A percentile compares a stretch with the other conserved stretches of the same genome.
Evolutionary conservation across 2,113 vertebrate species (phyloP).

Genomic region (Columbina picui): DNA sequence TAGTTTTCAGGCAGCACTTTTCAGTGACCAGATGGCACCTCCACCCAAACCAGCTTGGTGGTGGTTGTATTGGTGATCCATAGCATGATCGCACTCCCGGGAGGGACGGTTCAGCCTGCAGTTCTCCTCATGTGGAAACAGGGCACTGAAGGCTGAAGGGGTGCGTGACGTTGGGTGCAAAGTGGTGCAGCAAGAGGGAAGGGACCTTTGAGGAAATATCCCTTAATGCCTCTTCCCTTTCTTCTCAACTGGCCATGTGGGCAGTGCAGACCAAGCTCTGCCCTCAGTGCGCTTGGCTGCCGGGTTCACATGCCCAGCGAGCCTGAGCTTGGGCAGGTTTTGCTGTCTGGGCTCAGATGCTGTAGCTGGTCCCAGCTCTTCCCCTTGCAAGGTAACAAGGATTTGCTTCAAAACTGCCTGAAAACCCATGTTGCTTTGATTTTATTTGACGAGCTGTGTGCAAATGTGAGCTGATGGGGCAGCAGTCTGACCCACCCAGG

Average conservation of each 20-base stretch:
- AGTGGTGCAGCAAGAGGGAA: neutral
- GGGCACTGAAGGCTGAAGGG: neutral
- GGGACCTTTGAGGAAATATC: neutral
- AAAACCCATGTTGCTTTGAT: neutral
- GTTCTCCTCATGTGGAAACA: neutral
- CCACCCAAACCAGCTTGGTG: neutral
- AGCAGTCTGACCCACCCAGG: neutral
- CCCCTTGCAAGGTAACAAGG: neutral
- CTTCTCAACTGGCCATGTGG: fast-evolving
- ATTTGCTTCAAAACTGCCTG: neutral
- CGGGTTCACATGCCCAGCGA: fast-evolving
- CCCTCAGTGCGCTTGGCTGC: fast-evolving
- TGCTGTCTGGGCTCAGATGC: neutral
- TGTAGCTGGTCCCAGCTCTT: neutral
- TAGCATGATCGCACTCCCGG: neutral
- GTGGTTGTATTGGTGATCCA: neutral
- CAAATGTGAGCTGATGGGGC: neutral
- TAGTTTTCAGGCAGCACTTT: neutral
- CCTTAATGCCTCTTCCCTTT: neutral
- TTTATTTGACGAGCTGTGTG: neutral
- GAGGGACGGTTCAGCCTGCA: neutral
- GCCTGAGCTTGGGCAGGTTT: neutral
- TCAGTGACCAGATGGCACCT: neutral
- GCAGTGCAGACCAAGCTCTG: neutral
- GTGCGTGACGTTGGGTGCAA: neutral